phyloP scores from a whole-genome alignment of 2,797 vertebrate genomes.

The Aplochiton taeniatus region DNA sequence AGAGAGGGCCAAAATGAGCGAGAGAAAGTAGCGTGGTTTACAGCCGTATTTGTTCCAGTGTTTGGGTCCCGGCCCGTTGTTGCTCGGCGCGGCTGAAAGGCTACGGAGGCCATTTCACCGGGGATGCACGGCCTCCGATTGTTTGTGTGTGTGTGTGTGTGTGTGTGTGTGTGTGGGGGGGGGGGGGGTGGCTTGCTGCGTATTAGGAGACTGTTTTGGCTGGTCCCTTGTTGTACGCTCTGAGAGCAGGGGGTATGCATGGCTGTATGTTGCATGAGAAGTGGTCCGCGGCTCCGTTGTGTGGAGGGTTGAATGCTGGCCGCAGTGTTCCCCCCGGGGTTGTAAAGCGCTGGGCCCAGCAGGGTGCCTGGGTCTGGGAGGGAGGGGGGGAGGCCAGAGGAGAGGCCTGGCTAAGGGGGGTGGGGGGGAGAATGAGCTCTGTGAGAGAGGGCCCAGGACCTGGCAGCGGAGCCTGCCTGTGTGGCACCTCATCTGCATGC shows the following conservation, averaged over 20 bases:
- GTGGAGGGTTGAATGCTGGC: conserved; percentile 65
- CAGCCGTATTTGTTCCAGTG: conserved; percentile 57
- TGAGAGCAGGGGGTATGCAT: conserved; percentile 67
- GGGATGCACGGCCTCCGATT: too few relatives aligned
- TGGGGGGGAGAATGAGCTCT: conserved; percentile 83
- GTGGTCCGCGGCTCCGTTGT: conserved; percentile 62
- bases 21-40: neutral
- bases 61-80: conserved; percentile 61
- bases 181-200: neutral
- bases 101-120: conserved; percentile 65
- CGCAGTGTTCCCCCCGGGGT: conserved; percentile 68
- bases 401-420: conserved; percentile 48
- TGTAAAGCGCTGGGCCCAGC: conserved; percentile 91
- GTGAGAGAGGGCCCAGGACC: conserved; percentile 86
- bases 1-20: too few relatives aligned
- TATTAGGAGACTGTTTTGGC: conserved; percentile 20
- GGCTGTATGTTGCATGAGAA: conserved; percentile 72
- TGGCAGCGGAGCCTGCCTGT: conserved; percentile 81
- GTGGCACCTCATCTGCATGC: conserved; percentile 97
- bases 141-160: conserved; percentile 15
- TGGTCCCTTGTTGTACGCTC: conserved; percentile 59
- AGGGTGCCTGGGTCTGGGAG: conserved; percentile 82
- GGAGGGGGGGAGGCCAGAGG: conserved; percentile 31
- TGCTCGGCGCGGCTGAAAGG: conserved; percentile 61
- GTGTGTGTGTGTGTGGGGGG: conserved; percentile 1